phyloP scores from a whole-genome alignment of 1,140 invertebrate genomes.

The Akabosia matsudoensis region DNA sequence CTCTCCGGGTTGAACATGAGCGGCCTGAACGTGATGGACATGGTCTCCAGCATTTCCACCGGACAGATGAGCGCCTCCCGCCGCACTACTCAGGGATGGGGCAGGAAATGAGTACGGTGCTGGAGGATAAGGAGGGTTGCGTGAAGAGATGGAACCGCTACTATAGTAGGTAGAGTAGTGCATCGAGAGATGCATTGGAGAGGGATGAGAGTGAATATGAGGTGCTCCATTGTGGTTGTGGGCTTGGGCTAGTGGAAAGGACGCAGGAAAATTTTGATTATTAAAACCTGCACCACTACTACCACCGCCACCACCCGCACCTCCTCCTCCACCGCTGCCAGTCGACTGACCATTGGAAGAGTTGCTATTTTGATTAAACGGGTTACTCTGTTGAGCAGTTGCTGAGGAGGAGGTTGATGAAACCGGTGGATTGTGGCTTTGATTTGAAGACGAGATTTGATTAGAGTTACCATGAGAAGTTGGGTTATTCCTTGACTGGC shows the following conservation, averaged over 20 bases:
- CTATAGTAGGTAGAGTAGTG: constrained; percentile 14
- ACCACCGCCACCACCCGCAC: background rate
- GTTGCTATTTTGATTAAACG: constrained; percentile 16
- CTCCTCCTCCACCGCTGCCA: constrained; percentile 10
- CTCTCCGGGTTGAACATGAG: constrained; percentile 31
- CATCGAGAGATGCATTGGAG: constrained; percentile 25
- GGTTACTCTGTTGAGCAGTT: constrained; percentile 8
- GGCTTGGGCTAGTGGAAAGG: constrained; percentile 21
- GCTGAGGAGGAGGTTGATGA: constrained; percentile 23
- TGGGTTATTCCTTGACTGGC: constrained; percentile 31
- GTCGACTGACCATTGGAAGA: constrained; percentile 14
- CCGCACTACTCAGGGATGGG: background rate
- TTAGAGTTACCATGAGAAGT: constrained; percentile 30
- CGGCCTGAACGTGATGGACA: constrained; percentile 29
- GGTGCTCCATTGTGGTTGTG: constrained; percentile 24
- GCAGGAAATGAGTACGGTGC: constrained; percentile 22
- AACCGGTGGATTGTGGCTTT: constrained; percentile 23
- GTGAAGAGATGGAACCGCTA: constrained; percentile 5
- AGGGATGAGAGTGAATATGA: constrained; percentile 20
- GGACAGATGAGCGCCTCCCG: background rate
- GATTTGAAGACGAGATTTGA: constrained; percentile 27
- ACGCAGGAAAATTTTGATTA: constrained; percentile 25
- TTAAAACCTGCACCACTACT: constrained; percentile 6
- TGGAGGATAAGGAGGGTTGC: constrained; percentile 31
- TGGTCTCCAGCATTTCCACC: constrained; percentile 23